These are phyloP conservation scores for Euzophera pinguis DNA, from an alignment of 2,888 invertebrate species.

Conservation along the genomic window DNA sequence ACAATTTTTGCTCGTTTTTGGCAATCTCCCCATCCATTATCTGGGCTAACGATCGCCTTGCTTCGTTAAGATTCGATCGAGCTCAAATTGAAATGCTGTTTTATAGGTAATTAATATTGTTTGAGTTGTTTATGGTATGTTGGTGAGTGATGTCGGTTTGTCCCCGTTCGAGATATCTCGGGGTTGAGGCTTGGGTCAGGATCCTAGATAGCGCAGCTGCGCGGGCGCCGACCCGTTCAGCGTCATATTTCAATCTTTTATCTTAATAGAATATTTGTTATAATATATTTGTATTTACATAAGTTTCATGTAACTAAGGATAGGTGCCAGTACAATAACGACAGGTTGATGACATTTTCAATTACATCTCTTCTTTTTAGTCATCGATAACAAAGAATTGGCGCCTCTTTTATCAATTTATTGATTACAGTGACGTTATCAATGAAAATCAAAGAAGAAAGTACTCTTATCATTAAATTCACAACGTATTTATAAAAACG, in stretches of 20 bases:
- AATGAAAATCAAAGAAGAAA: background rate
- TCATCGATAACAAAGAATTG: background rate
- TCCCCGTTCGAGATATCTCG: conserved; percentile 60
- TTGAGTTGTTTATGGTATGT: conserved; percentile 58
- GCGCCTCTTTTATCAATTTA: conserved; percentile 3
- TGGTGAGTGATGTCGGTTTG: conserved; percentile 52
- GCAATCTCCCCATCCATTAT: conserved; percentile 70
- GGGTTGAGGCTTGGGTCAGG: conserved; percentile 66
- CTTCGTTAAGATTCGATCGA: conserved; percentile 71
- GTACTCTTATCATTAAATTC: background rate
- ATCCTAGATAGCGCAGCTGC: conserved; percentile 63
- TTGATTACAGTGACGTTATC: conserved; percentile 2
- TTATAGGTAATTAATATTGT: conserved; percentile 35
- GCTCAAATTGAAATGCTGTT: conserved; percentile 54
- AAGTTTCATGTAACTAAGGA: no score
- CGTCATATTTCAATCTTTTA: conserved; percentile 23
- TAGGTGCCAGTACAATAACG: no score
- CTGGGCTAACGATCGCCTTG: conserved; percentile 67
- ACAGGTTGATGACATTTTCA: background rate
- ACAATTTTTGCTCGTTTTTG: conserved; percentile 74
- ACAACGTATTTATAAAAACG: background rate
- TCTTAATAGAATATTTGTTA: no score
- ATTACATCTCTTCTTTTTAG: background rate
- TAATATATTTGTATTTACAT: no score
- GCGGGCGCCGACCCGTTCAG: conserved; percentile 54